Evolutionary conservation across 1,140 invertebrate species (phyloP).

Genomic region (Drosophila varians): DNA sequence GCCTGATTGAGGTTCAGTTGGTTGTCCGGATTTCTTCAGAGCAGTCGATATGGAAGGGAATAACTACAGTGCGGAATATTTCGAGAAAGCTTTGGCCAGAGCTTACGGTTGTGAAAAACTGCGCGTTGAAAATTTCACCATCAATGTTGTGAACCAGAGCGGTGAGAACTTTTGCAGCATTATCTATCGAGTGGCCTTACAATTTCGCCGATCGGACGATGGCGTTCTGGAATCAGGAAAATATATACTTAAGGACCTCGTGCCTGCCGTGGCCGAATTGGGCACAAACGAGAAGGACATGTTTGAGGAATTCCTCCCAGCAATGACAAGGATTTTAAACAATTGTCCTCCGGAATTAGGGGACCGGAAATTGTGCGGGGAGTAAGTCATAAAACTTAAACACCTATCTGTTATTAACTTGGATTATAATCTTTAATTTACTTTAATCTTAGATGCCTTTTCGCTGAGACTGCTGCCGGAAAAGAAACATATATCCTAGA

Average conservation of each 20-base stretch:
- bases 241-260: conserved; percentile 59
- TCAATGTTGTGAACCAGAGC: conserved; percentile 29
- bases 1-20: conserved; percentile 26
- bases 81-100: conserved; percentile 47
- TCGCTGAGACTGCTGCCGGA: conserved; percentile 18
- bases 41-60: conserved; percentile 21
- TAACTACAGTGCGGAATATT: conserved; percentile 28
- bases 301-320: conserved; percentile 57
- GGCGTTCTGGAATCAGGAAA: conserved; percentile 25
- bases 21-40: conserved; percentile 6
- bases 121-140: conserved; percentile 34
- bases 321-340: conserved; percentile 38
- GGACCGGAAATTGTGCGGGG: conserved; percentile 51
- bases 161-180: conserved; percentile 70
- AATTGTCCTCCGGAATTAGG: not conserved
- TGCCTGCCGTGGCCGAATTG: conserved; percentile 42
- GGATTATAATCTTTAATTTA: not conserved
- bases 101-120: conserved; percentile 42
- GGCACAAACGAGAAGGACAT: conserved; percentile 59
- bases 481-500: conserved; percentile 66
- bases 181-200: conserved; percentile 56
- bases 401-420: not conserved
- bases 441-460: conserved; percentile 37
- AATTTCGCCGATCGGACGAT: conserved; percentile 34
- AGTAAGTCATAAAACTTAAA: conserved; percentile 31